phyloP scores from a whole-genome alignment of 1,140 invertebrate genomes.

The Drosophila lacertosa region DNA sequence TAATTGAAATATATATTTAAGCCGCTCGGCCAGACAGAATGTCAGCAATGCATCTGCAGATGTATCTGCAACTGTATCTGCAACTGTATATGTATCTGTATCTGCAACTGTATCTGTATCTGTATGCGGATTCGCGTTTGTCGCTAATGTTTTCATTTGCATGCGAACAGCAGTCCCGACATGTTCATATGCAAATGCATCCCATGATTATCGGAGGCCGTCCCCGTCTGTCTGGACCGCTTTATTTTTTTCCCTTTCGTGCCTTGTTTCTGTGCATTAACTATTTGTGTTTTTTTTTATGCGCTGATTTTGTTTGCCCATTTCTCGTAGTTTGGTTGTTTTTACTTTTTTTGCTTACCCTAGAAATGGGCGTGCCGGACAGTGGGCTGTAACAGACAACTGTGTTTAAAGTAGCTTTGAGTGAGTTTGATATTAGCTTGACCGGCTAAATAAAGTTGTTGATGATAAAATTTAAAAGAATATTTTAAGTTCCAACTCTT shows the following conservation, averaged over 20 bases:
- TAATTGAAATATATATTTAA: conserved; percentile 80
- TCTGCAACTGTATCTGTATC: conserved; percentile 31
- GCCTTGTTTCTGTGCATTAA: conserved; percentile 44
- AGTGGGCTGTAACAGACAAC: neutral
- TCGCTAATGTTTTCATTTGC: conserved; percentile 81
- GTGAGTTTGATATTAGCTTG: neutral
- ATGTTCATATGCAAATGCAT: conserved; percentile 76
- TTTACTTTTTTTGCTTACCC: neutral
- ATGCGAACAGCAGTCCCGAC: conserved; percentile 67
- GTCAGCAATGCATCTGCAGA: conserved; percentile 5
- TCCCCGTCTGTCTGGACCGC: conserved; percentile 2
- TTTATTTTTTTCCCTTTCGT: neutral
- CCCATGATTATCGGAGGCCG: conserved; percentile 65
- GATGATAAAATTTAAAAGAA: no score
- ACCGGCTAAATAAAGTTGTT: neutral
- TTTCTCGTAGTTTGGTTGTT: conserved; percentile 13
- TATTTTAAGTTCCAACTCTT: no score
- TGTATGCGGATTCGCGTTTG: conserved; percentile 50
- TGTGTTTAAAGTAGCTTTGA: neutral
- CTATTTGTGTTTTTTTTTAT: conserved; percentile 57
- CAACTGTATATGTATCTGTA: conserved; percentile 16
- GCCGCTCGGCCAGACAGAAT: conserved; percentile 33
- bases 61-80: conserved; percentile 5
- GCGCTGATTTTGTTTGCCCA: conserved; percentile 55
- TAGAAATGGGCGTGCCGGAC: neutral